Conservation (phyloP, 37 sponge, comb jelly and placozoan species). For the Halichondria panicea region DNA sequence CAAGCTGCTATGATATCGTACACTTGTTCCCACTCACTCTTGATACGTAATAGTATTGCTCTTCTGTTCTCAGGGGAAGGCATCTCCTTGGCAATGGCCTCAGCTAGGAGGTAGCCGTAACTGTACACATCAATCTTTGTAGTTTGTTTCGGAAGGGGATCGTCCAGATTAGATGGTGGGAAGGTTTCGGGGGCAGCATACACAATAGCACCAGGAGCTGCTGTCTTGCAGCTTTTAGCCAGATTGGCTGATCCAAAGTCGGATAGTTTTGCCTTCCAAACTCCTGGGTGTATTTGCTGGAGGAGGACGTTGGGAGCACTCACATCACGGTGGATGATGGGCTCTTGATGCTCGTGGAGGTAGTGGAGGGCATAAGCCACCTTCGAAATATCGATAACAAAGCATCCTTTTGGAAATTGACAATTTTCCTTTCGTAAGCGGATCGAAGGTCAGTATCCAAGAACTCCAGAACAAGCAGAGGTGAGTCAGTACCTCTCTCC, state of each 20-base stretch:
- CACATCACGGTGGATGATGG: slow-evolving; percentile 84
- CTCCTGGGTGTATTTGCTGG: neutral
- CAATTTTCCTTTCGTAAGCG: slow-evolving; percentile 34
- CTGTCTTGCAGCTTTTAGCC: slow-evolving; percentile 29
- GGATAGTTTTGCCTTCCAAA: slow-evolving; percentile 65
- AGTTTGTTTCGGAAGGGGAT: slow-evolving; percentile 25
- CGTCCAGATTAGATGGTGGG: slow-evolving; percentile 2
- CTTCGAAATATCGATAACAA: slow-evolving; percentile 33
- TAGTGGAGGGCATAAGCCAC: slow-evolving; percentile 77
- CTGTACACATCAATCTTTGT: slow-evolving; percentile 84
- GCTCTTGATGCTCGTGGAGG: slow-evolving; percentile 64
- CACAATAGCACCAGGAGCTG: slow-evolving; percentile 53
- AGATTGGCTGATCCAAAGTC: slow-evolving; percentile 88
- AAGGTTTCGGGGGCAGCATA: slow-evolving; percentile 78
- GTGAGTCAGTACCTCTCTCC: slow-evolving; percentile 3
- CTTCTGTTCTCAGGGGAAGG: slow-evolving; percentile 29
- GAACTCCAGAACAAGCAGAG: slow-evolving; percentile 67
- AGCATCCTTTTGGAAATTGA: neutral
- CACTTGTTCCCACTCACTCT: slow-evolving; percentile 7
- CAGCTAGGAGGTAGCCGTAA: slow-evolving; percentile 70
- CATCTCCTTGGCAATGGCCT: slow-evolving; percentile 37
- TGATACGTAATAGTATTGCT: slow-evolving; percentile 5
- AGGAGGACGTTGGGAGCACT: slow-evolving; percentile 84
- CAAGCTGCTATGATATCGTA: slow-evolving; percentile 27
- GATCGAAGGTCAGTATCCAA: slow-evolving; percentile 60